Evolutionary conservation across 2,888 invertebrate genomes (phyloP).

Genomic region (Cheilosia scutellata): DNA sequence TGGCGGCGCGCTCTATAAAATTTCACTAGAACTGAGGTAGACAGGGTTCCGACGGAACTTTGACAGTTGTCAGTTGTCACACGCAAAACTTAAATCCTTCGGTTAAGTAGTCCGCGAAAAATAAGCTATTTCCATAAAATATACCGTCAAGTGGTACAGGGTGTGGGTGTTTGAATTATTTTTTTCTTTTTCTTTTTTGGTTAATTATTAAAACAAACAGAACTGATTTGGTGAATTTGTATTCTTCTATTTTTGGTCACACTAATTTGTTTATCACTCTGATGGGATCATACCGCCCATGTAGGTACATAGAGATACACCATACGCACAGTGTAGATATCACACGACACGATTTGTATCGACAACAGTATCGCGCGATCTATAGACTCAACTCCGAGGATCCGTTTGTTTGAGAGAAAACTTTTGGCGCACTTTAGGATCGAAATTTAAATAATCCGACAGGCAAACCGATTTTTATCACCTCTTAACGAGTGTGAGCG

Average conservation of each 20-base stretch:
- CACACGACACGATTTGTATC: too few relatives aligned
- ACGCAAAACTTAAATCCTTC: conserved; percentile 67
- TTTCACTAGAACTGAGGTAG: conserved; percentile 64
- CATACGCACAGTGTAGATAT: conserved; percentile 46
- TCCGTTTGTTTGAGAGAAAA: conserved; percentile 15
- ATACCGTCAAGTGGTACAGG: conserved; percentile 26
- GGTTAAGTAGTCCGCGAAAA: conserved; percentile 54
- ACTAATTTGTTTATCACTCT: conserved; percentile 62
- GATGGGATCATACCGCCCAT: conserved; percentile 63
- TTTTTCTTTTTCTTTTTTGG: conserved; percentile 16
- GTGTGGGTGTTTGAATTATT: conserved; percentile 29
- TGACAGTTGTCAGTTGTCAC: conserved; percentile 50
- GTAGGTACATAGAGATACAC: conserved; percentile 15
- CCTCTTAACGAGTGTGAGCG: conserved; percentile 41
- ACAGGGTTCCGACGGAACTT: conserved; percentile 69
- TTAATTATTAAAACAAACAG: conserved; percentile 75
- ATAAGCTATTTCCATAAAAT: conserved; percentile 17
- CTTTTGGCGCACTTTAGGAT: conserved; percentile 55
- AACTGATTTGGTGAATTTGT: conserved; percentile 46
- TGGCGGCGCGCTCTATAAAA: conserved; percentile 14
- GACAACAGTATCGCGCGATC: conserved; percentile 30
- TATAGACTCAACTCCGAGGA: conserved; percentile 26
- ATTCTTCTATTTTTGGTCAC: conserved; percentile 52
- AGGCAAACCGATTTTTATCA: conserved; percentile 61
- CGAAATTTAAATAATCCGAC: conserved; percentile 65